phyloP scores from a whole-genome alignment of 2,888 invertebrate genomes.

The Hemaris fuciformis region DNA sequence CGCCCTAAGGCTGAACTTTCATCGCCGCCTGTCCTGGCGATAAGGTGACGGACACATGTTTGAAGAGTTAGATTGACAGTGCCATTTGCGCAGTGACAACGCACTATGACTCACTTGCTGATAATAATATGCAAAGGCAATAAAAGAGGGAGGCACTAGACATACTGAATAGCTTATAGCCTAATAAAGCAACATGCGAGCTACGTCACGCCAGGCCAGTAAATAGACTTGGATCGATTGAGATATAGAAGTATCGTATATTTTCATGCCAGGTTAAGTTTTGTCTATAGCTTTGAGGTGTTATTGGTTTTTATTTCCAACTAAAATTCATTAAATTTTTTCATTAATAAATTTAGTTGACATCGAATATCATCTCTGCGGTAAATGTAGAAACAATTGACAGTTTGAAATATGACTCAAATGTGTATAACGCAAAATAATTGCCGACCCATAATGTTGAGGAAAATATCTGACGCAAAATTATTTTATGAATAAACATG shows the following conservation, averaged over 20 bases:
- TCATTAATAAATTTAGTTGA: neutral
- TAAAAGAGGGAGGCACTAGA: slow-evolving; percentile 17
- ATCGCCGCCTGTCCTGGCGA: slow-evolving; percentile 26
- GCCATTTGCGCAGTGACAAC: slow-evolving; percentile 41
- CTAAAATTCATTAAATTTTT: neutral
- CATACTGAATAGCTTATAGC: slow-evolving; percentile 16
- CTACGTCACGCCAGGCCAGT: slow-evolving; percentile 25
- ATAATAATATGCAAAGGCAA: slow-evolving; percentile 31
- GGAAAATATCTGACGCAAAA: slow-evolving; percentile 13
- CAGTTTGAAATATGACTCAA: neutral
- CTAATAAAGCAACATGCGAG: slow-evolving; percentile 17
- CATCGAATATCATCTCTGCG: no score
- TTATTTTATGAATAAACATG: slow-evolving; percentile 13
- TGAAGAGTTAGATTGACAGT: slow-evolving; percentile 49
- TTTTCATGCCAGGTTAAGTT: neutral
- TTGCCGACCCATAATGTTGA: neutral
- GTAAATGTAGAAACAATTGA: neutral
- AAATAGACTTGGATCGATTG: slow-evolving; percentile 30
- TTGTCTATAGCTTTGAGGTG: neutral
- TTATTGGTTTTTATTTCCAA: neutral
- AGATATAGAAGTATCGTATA: neutral
- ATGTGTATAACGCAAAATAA: neutral
- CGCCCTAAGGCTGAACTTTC: slow-evolving; percentile 23
- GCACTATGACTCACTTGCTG: slow-evolving; percentile 37
- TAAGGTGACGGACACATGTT: slow-evolving; percentile 40